Evolutionary conservation across 2,113 vertebrate species (phyloP).

Genomic region (Ptyas mucosa): DNA sequence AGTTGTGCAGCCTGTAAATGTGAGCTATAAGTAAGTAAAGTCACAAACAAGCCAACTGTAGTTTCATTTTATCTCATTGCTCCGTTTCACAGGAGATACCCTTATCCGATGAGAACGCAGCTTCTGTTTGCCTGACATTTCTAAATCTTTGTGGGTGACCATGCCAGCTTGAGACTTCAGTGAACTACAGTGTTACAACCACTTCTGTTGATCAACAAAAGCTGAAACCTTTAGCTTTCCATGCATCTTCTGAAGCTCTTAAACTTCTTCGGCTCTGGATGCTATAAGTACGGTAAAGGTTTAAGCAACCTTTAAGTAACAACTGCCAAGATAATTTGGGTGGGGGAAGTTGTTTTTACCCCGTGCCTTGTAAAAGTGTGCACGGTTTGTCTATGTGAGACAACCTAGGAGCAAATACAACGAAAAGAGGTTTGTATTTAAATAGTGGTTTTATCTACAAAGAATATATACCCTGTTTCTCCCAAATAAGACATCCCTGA

Average conservation of each 20-base stretch:
- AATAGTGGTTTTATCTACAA: too few species aligned
- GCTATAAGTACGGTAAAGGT: slow-evolving; percentile 30
- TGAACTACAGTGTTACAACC: slow-evolving; percentile 40
- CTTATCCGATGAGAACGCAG: slow-evolving; percentile 26
- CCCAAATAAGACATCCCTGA: too few species aligned
- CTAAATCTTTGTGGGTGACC: slow-evolving; percentile 33
- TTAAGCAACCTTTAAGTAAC: slow-evolving; percentile 45
- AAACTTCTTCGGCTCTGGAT: slow-evolving; percentile 26
- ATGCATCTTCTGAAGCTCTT: slow-evolving; percentile 15
- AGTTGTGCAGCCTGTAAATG: neutral
- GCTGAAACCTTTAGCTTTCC: slow-evolving; percentile 36
- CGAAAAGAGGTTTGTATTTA: too few species aligned
- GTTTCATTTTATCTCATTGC: slow-evolving; percentile 32
- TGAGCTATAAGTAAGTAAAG: neutral
- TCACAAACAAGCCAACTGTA: neutral
- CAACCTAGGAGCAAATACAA: too few species aligned
- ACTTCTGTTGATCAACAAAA: slow-evolving; percentile 9
- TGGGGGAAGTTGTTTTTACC: neutral
- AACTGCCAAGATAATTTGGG: neutral
- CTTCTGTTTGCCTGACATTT: slow-evolving; percentile 41
- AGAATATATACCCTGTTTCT: too few species aligned
- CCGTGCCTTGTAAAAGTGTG: neutral
- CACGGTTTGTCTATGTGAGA: too few species aligned
- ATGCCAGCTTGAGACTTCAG: slow-evolving; percentile 9
- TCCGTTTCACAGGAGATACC: slow-evolving; percentile 33